Conservation (phyloP, 2,888 invertebrate genomes). For the Conops quadrifasciatus region DNA sequence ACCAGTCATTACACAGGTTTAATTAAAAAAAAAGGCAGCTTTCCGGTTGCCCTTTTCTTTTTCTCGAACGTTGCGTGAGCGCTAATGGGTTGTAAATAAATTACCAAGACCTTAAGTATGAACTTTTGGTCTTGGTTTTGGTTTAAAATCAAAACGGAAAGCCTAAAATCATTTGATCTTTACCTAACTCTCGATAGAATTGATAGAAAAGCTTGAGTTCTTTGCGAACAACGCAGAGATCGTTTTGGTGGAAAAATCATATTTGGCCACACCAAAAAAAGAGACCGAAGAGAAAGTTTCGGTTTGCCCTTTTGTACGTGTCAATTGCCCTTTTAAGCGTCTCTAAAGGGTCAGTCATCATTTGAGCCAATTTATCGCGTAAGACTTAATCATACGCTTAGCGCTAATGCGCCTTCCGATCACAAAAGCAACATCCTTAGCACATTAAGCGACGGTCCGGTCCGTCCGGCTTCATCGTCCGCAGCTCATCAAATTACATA, state of each 20-base stretch:
- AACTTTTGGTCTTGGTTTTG: no score
- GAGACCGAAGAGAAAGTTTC: not conserved
- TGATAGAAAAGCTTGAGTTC: no score
- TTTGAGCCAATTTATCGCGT: constrained; percentile 20
- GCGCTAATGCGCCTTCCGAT: not conserved
- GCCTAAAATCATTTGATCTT: not conserved
- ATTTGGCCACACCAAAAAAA: not conserved
- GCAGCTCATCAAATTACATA: constrained; percentile 55
- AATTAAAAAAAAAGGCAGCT: no score
- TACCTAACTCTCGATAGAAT: no score
- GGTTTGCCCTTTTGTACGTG: not conserved
- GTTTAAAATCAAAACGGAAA: not conserved
- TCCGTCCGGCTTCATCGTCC: not conserved
- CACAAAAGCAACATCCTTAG: not conserved
- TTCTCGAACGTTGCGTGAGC: not conserved
- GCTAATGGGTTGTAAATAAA: no score
- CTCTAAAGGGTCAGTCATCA: constrained; percentile 26
- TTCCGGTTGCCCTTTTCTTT: not conserved
- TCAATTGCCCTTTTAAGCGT: not conserved
- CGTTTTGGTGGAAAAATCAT: not conserved
- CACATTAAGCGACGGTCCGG: not conserved
- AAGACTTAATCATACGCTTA: constrained; percentile 13
- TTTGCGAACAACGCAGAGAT: no score
- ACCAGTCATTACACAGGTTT: constrained; percentile 8
- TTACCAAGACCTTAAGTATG: no score